Evolutionary conservation across 2,113 vertebrate species (phyloP), one percentile per base, ranked within the genome.

Genomic region (Colinus virginianus): DNA sequence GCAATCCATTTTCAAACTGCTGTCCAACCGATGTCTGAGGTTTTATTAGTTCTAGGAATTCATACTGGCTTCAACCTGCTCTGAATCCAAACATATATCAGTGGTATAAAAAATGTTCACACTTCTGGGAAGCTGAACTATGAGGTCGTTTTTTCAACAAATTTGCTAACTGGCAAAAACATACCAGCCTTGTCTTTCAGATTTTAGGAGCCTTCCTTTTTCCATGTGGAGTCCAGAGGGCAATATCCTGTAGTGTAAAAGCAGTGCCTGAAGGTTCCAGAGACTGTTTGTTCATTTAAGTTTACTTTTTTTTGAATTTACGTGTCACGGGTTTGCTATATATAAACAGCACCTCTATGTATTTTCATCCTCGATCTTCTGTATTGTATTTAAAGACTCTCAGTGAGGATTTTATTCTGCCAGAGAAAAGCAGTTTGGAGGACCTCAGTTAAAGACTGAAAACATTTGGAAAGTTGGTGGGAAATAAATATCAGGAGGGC

Each of bases 141-240:
- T 84, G 94, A 91, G 88, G 93, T 93, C 77, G 78, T n/a, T 78
- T 91, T 90, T 86, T 61, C n/a, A 67, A 61, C 83, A 86, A 75
- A 86, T 67, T 75, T 58, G 48, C 80, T 78, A 94, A 70, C 62
- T 86, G 80, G 72, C 61, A 83, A 86, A 91, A 88, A 21, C 61
- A 78, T 77, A 70, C 64, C 21, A 48, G 45, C 26, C 38, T 67
- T 67, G 59, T 58, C 20, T 83, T 42, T 86, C 71, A 77, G 77
- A 89, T 67, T 89, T 86, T 70, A 90, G 88, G 61, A 72, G 46
- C 43, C 14, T 88, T 61, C 15, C 6, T 49, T 88, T 88, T 88
- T 83, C 25, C 56, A 11, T 55, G 21, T 68, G 53, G 86, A 53
- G 62, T 80, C 36, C 61, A 55, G 66, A 74, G 82, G 55, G 28